These are phyloP conservation scores for Glaucopsyche alexis DNA, from an alignment of 2,888 invertebrate species.

Conservation along the genomic window DNA sequence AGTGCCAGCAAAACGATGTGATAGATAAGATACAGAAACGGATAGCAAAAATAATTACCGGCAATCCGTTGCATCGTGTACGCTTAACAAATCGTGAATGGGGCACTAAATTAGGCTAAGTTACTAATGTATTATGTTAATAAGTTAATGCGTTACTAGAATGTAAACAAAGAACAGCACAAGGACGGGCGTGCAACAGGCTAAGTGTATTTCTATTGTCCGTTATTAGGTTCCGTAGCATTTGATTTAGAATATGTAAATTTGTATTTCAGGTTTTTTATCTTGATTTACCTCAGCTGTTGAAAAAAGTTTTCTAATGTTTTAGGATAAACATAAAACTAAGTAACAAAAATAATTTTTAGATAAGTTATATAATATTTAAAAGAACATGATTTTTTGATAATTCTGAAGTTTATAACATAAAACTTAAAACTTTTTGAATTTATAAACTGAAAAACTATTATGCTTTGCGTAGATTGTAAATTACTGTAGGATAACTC, in stretches of 20 bases:
- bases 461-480: not conserved
- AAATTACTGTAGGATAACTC: not conserved
- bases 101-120: constrained; percentile 11
- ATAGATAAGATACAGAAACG: not conserved
- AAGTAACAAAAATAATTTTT: too few species aligned
- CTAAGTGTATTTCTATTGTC: not conserved
- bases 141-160: constrained; percentile 18
- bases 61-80: constrained; percentile 11
- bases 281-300: too few species aligned
- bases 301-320: too few species aligned
- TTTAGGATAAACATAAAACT: too few species aligned
- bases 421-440: constrained; percentile 4
- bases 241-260: too few species aligned
- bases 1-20: not conserved
- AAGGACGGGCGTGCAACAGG: not conserved
- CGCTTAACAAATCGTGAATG: constrained; percentile 1
- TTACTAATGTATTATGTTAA: constrained; percentile 7
- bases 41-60: not conserved
- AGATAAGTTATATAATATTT: too few species aligned
- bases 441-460: not conserved
- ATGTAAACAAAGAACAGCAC: constrained; percentile 2
- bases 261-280: too few species aligned
- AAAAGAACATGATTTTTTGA: too few species aligned
- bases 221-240: not conserved
- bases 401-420: not conserved